Conservation (phyloP, 2,113 vertebrate species). For the Toxostoma redivivum region DNA sequence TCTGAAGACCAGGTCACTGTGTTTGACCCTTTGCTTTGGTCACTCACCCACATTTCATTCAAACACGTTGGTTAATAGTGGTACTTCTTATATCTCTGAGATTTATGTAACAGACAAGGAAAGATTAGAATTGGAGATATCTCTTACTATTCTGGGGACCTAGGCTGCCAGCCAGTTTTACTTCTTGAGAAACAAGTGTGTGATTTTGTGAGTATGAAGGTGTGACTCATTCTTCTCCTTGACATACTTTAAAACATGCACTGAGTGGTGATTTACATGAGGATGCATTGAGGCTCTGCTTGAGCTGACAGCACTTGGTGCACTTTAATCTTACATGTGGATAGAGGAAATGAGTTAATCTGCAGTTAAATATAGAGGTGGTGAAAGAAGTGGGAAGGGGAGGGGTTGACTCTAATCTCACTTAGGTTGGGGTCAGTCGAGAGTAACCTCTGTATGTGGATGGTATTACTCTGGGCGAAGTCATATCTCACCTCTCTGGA, state of each 20-base stretch:
- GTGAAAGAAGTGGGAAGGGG: slow-evolving; percentile 33
- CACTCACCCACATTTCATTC: slow-evolving; percentile 1
- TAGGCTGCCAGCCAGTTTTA: slow-evolving; percentile 15
- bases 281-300: background rate
- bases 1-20: background rate
- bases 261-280: background rate
- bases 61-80: background rate
- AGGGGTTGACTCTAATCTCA: slow-evolving; percentile 35
- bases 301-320: background rate
- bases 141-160: background rate
- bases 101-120: background rate
- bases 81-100: background rate
- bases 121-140: slow-evolving; percentile 24
- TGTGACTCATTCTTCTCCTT: background rate
- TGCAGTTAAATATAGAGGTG: slow-evolving; percentile 60
- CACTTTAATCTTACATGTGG: slow-evolving; percentile 30
- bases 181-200: background rate
- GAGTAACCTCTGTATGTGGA: slow-evolving; percentile 35
- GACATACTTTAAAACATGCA: background rate
- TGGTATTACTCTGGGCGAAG: background rate
- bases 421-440: background rate
- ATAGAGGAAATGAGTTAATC: slow-evolving; percentile 59
- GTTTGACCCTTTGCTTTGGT: slow-evolving; percentile 5
- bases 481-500: background rate
- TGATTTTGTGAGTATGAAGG: background rate